Base-by-base conservation (phyloP, 2,113 vertebrate species). In the Panthera leo region DNA sequence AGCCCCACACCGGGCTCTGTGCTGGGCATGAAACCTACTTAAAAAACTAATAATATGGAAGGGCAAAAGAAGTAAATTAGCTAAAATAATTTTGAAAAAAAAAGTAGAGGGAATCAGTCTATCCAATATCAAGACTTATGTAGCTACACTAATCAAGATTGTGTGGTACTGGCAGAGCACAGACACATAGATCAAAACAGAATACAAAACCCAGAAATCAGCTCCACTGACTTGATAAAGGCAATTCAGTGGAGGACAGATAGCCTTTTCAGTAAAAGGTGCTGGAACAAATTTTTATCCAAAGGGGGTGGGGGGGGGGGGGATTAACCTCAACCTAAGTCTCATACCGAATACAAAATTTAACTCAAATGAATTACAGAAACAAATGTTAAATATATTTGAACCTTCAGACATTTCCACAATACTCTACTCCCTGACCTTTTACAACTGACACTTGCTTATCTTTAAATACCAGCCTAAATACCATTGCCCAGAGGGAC, bases 71-170 rank as follows among this genome's bases (percentile, higher is more conserved):
- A 89, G 16, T 85, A 58, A 16, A 89, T 61, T 45, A 34, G 7
- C 51, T 93, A 78, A 53, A 73, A 82, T 67, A 92, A 89, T 82
- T 94, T n/a, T 94, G 48, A 63, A 85, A 63, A 92, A 82, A 14
- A 31, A 65, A 84, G 18, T 73, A 21, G 4, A 79, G 51, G 2
- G 87, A 92, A 89, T 92, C 18, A 53, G 6, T 89, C 36, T 89
- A 14, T 11, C 65, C 29, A 48, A 15, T 75, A 42, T 45, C 29
- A 76, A 82, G 39, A 18, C 2, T 36, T 92, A 18, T 36, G 5
- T 48, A 65, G 34, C 39, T n/a, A 36, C 7, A 73, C n/a, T 34
- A 79, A 61, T 39, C 10, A 25, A 39, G 48, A 27, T 55, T 34
- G n/a, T 53, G 53, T 29, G 78, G 25, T 36, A 18, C 7, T 92